Base-by-base conservation (phyloP, 2,797 vertebrate genomes). In the Periophthalmus magnuspinnatus region DNA sequence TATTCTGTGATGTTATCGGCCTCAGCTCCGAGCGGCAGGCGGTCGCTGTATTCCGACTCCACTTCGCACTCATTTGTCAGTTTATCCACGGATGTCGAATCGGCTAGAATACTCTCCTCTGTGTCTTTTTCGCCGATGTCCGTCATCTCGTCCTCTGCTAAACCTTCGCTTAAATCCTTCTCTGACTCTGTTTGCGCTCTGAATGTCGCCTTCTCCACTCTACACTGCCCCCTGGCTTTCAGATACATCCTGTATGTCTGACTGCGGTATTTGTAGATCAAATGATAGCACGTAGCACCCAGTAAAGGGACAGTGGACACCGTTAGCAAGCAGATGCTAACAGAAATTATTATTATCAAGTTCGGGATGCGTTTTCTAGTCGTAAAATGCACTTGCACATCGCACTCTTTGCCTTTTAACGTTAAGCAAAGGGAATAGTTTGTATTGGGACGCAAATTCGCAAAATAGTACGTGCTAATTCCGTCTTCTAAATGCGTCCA, bases 391-490 rank as follows among this genome's bases (percentile, higher is more conserved):
- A 99, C 96, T 75, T 97, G 97, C 62, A 99, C 94, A 56, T 94
- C 95, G 33, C 97, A 99, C 71, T 95, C 95, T 70, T 95, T 93
- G 0, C 95, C 95, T 2, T 88, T 91, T 81, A 94, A 93, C 13
- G 95, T 96, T 86, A 99, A 88, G 75, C 97, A 99, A 72, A 99
- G 92, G 0, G 97, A 98, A 88, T 99, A 99, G 88, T 98, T 99
- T 73, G 97, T 98, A 77, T 95, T 94, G 0, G 97, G 96, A 0
- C 78, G 90, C 67, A 99, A 88, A 52, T 93, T 94, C 9, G 91
- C 94, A 84, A 99, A 98, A 84, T 91, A 92, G 76, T 99, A 99
- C 0, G 94, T 94, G 73, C 96, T 96, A 76, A 98, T 85, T 1
- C 95, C 96, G 1, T 95, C 94, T 75, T 95, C 94, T 6, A 99